Conservation (phyloP, 2,888 invertebrate genomes). For the Ceramica pisi region DNA sequence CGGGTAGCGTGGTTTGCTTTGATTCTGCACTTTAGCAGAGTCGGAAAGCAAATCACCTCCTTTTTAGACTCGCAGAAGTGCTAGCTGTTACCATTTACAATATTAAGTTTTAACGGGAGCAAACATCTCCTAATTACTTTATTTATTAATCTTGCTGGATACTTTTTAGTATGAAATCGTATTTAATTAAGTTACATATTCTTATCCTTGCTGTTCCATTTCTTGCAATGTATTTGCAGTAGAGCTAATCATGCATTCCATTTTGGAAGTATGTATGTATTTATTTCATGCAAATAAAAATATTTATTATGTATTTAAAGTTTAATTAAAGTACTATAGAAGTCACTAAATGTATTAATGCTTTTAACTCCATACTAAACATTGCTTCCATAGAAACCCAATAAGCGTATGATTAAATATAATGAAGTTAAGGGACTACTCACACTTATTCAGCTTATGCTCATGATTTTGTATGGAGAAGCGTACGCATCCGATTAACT, state of each 20-base stretch:
- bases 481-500: too few species aligned
- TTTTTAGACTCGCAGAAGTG: too few species aligned
- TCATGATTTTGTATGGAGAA: too few species aligned
- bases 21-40: too few species aligned
- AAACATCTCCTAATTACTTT: neutral
- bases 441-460: too few species aligned
- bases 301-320: neutral
- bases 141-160: neutral
- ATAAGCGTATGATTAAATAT: conserved; percentile 13
- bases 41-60: too few species aligned
- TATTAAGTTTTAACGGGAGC: neutral
- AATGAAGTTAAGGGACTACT: too few species aligned
- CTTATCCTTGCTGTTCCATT: conserved; percentile 47
- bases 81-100: too few species aligned
- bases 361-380: conserved; percentile 36
- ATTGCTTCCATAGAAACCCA: conserved; percentile 38
- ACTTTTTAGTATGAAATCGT: neutral
- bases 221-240: conserved; percentile 43
- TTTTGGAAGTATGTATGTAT: conserved; percentile 50
- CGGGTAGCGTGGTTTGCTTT: too few species aligned
- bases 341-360: conserved; percentile 15
- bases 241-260: conserved; percentile 70
- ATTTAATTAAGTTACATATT: neutral
- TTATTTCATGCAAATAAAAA: neutral
- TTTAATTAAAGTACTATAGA: conserved; percentile 15